Evolutionary conservation across 2,113 vertebrate species (phyloP).

Genomic region (Rhombomys opimus): DNA sequence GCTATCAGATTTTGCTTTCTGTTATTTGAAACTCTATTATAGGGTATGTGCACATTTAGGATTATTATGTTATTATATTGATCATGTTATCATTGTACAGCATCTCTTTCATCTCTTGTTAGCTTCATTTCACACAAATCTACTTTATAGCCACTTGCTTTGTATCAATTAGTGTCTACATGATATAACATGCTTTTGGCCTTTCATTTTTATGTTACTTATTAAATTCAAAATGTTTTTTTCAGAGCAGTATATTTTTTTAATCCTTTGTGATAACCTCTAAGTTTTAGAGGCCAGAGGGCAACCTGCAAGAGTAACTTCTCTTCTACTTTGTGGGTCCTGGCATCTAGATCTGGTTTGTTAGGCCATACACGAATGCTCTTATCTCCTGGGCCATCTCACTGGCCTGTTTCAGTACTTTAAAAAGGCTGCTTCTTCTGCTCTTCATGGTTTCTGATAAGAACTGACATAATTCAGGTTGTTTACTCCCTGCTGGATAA

Average conservation of each 20-base stretch:
- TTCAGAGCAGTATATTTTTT: not conserved
- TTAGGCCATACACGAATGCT: not conserved
- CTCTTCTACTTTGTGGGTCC: not conserved
- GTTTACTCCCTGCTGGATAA: not conserved
- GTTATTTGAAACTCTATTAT: not conserved
- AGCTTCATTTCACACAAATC: not conserved
- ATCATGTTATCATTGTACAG: not conserved
- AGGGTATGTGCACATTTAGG: not conserved
- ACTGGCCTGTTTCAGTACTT: not conserved
- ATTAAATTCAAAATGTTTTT: slow-evolving; percentile 9
- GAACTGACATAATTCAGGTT: not conserved
- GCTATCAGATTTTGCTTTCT: not conserved
- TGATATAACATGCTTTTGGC: not conserved
- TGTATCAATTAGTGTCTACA: not conserved
- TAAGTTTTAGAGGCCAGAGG: not conserved
- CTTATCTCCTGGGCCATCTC: not conserved
- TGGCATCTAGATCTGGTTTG: not conserved
- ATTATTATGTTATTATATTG: not conserved
- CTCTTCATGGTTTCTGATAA: not conserved
- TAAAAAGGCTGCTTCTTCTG: not conserved
- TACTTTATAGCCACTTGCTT: not conserved
- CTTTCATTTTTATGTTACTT: slow-evolving; percentile 16
- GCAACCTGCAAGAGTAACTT: not conserved
- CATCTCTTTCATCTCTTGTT: not conserved
- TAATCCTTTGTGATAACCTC: not conserved